Evolutionary conservation across 2,888 invertebrate species (phyloP), one percentile per base, ranked within the genome.

Genomic region (Agonopterix arenella): DNA sequence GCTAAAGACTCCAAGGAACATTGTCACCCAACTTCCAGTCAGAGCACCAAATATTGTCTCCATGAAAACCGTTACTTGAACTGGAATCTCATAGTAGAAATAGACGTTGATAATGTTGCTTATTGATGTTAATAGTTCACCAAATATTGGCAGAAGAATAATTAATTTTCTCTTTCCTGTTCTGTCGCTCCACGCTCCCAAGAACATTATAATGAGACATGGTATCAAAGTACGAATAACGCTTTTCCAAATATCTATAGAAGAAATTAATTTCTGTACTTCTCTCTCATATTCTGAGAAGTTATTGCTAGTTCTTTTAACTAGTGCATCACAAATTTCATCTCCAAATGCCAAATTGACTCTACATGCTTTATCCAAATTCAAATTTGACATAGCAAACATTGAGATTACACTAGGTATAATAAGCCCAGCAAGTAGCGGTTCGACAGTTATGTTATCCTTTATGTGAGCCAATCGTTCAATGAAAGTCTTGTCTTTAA

Each of bases 391-490:
- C 88, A 88, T 95, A 11, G 95, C 95, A 61, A 96, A 84, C 51
- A 93, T 92, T 1, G 95, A 94, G 51, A 92, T 80, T 0, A 92
- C 88, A 70, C 92, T 91, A 11, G 93, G 93, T 73, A 93, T 90
- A 10, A 94, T 93, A 65, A 93, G 92, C 45, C 93, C 93, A 0
- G 93, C 93, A 28, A 94, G 72, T 82, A 94, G 89, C 0, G 94
- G 94, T 69, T 94, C 94, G 2, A 94, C 93, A 0, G 94, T 94
- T 53, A 94, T 92, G 67, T 93, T 93, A 2, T 76, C 72, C 60
- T 58, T 78, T 10, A 86, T 70, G 46, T 80, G 68, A 10, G 54
- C 57, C 48, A 84, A 54, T 56, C 83, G 86, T 47, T 84, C 80
- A 8, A 56, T 52, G 46, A 82, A 77, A n/a, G 63, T 75, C 60